phyloP scores from a whole-genome alignment of 2,113 vertebrate species.

The Peromyscus maniculatus region DNA sequence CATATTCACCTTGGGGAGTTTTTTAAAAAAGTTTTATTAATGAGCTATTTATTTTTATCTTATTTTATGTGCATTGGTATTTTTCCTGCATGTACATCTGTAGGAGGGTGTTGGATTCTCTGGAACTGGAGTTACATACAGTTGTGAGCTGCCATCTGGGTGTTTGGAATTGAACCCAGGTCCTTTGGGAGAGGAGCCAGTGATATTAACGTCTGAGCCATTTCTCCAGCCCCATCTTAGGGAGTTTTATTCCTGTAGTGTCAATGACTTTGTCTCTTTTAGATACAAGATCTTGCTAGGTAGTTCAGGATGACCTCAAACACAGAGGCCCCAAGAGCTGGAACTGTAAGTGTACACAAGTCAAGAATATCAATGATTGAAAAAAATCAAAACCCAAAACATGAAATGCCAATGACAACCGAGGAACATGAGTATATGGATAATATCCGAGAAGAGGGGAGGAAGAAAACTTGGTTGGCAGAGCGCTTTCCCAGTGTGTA shows the following conservation, averaged over 20 bases:
- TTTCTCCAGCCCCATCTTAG: neutral
- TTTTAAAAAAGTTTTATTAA: neutral
- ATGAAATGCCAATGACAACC: conserved; percentile 24
- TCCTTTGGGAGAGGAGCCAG: neutral
- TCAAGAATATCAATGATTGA: neutral
- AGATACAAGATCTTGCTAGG: neutral
- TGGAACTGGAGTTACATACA: neutral
- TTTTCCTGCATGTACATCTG: neutral
- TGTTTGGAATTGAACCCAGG: neutral
- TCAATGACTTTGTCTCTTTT: neutral
- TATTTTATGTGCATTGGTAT: neutral
- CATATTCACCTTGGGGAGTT: neutral
- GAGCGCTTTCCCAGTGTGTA: neutral
- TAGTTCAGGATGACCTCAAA: neutral
- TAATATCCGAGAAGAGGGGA: neutral
- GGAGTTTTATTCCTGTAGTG: neutral
- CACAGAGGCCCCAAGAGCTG: neutral
- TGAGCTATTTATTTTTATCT: neutral
- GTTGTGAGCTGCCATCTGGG: neutral
- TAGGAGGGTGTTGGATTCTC: neutral
- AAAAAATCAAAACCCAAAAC: neutral
- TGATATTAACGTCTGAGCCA: neutral
- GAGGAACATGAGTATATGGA: neutral
- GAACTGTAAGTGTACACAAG: neutral
- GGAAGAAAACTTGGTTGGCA: neutral